phyloP scores from a whole-genome alignment of 2,888 invertebrate genomes.

The Seladonia tumulorum region DNA sequence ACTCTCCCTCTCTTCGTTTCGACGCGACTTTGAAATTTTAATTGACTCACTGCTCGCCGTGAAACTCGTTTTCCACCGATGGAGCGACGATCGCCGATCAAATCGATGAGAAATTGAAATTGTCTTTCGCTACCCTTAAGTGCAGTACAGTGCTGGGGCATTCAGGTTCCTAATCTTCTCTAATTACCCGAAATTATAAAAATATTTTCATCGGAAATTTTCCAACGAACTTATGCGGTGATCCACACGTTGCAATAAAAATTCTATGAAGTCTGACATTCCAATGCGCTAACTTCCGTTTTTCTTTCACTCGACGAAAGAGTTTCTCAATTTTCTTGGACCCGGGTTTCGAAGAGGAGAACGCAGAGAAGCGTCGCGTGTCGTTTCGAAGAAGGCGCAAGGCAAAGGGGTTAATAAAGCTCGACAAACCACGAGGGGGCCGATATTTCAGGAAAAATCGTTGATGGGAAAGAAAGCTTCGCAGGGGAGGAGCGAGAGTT shows the following conservation, averaged over 20 bases:
- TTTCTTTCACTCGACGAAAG: not conserved
- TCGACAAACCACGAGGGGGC: not conserved
- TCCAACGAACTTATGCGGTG: too few species aligned
- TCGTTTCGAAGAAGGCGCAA: not conserved
- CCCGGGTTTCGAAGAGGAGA: not conserved
- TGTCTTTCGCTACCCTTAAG: not conserved
- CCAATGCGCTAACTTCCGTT: too few species aligned
- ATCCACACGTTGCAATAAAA: too few species aligned
- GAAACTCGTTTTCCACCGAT: not conserved
- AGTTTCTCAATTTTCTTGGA: not conserved
- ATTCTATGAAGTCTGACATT: too few species aligned
- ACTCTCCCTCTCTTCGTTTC: not conserved
- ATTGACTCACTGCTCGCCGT: constrained; percentile 13
- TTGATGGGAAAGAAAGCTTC: not conserved
- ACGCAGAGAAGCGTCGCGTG: not conserved
- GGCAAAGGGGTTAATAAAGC: not conserved
- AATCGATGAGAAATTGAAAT: not conserved
- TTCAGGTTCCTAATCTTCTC: too few species aligned
- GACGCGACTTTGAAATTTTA: constrained; percentile 35
- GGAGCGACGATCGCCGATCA: not conserved
- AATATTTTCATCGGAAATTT: too few species aligned
- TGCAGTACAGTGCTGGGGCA: not conserved
- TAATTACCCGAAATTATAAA: too few species aligned
- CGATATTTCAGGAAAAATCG: not conserved
- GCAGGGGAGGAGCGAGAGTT: not conserved